phyloP scores from a whole-genome alignment of 92 coral and sea anemone genomes.

The Phenganax marumi region DNA sequence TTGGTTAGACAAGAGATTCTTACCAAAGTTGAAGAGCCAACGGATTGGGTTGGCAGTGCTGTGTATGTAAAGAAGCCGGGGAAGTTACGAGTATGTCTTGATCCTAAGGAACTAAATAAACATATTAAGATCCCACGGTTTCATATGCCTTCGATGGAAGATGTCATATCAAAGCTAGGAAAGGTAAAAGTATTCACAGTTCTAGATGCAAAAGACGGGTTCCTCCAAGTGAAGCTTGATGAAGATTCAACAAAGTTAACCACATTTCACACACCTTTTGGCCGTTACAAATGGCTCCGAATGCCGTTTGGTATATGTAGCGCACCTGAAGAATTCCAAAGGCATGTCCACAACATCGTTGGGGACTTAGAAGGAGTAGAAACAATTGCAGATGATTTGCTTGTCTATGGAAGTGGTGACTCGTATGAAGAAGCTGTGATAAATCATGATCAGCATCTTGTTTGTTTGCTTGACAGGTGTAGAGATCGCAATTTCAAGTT shows the following conservation, averaged over 20 bases:
- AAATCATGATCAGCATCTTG: background rate
- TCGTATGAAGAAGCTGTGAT: conserved; percentile 15
- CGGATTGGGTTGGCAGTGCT: background rate
- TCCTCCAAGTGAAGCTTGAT: conserved; percentile 57
- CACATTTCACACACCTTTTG: conserved; percentile 53
- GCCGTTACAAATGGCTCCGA: conserved; percentile 45
- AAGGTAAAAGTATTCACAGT: conserved; percentile 46
- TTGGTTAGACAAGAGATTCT: background rate
- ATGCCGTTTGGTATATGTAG: conserved; percentile 56
- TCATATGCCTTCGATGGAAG: conserved; percentile 49
- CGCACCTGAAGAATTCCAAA: conserved; percentile 63
- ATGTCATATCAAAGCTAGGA: conserved; percentile 39
- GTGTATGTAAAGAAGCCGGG: conserved; percentile 22
- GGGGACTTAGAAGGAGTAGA: background rate
- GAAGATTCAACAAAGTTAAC: conserved; percentile 53
- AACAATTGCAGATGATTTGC: conserved; percentile 9
- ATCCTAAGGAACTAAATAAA: conserved; percentile 26
- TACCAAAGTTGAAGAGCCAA: conserved; percentile 14
- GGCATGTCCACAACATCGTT: conserved; percentile 54
- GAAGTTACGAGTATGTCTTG: conserved; percentile 6
- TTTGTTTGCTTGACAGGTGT: conserved; percentile 4
- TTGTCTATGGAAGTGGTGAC: conserved; percentile 10
- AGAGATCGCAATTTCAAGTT: conserved; percentile 57
- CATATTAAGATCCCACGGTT: conserved; percentile 22
- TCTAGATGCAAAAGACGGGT: conserved; percentile 55